Evolutionary conservation across 1,140 invertebrate genomes (phyloP).

Genomic region (Trichonephila clavipes): DNA sequence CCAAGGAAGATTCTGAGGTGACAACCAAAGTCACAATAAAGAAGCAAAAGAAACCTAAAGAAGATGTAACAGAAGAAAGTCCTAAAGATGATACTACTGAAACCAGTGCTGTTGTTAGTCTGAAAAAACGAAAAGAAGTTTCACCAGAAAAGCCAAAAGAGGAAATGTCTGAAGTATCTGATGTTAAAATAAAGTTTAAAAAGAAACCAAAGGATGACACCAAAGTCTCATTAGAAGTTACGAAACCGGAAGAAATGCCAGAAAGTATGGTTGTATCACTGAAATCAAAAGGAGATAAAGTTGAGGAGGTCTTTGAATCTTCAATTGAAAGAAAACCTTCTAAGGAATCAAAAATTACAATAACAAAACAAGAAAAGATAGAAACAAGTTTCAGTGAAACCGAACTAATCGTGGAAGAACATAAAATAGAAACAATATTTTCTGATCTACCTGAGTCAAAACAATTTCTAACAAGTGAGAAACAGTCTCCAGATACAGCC

Average conservation of each 20-base stretch:
- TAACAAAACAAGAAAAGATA: not conserved
- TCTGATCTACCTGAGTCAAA: conserved; percentile 33
- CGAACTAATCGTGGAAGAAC: not conserved
- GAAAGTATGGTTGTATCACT: not conserved
- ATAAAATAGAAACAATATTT: not conserved
- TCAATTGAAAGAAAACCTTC: not conserved
- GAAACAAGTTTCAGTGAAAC: not conserved
- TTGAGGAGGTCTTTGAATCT: not conserved
- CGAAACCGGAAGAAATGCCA: conserved; percentile 8
- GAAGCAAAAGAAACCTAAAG: conserved; percentile 44
- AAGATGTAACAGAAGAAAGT: not conserved
- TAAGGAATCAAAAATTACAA: not conserved
- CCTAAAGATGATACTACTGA: conserved; percentile 37
- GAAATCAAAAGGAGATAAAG: too few relatives aligned
- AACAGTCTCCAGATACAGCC: conserved; percentile 48
- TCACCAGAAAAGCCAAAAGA: not conserved
- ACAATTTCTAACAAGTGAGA: conserved; percentile 55
- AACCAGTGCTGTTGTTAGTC: not conserved
- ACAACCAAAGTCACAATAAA: conserved; percentile 35
- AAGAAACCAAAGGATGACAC: conserved; percentile 50
- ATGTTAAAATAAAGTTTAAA: conserved; percentile 36
- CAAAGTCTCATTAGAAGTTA: not conserved
- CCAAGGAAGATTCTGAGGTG: conserved; percentile 13
- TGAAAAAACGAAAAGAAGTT: conserved; percentile 23
- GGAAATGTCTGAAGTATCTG: conserved; percentile 3